Evolutionary conservation across 2,113 vertebrate species (phyloP).

Genomic region (Cephalopholis sonnerati): DNA sequence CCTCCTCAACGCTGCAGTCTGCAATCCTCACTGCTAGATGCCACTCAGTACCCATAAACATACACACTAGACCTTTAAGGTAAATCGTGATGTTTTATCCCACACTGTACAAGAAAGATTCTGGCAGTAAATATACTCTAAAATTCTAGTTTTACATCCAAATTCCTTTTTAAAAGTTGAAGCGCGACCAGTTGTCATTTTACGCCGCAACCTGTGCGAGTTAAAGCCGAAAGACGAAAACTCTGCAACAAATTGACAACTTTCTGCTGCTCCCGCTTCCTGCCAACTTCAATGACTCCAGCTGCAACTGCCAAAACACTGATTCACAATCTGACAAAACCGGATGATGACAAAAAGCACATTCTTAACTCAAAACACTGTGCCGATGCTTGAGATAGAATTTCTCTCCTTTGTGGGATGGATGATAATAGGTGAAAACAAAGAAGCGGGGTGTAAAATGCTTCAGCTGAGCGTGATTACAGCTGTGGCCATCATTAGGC

Average conservation of each 20-base stretch:
- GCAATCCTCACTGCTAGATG: no score
- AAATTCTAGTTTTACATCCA: background rate
- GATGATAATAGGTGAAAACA: conserved; percentile 83
- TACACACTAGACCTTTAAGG: background rate
- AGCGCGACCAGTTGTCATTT: background rate
- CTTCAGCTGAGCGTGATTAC: conserved; percentile 84
- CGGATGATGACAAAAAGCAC: conserved; percentile 71
- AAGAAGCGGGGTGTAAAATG: conserved; percentile 81
- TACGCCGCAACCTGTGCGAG: conserved; percentile 2
- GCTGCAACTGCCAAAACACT: conserved; percentile 72
- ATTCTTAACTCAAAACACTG: conserved; percentile 75
- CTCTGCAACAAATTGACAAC: conserved; percentile 50
- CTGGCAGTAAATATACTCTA: background rate
- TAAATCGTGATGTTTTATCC: conserved; percentile 2
- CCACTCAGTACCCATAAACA: no score
- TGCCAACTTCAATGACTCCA: conserved; percentile 68
- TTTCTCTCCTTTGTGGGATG: conserved; percentile 74
- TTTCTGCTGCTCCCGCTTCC: conserved; percentile 42
- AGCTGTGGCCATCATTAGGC: conserved; percentile 84
- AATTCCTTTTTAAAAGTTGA: background rate
- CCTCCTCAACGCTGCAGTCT: no score
- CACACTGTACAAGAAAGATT: background rate
- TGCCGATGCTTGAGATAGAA: conserved; percentile 75
- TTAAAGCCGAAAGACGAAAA: conserved; percentile 14
- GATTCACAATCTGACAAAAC: conserved; percentile 70